Evolutionary conservation across 2,797 vertebrate species (phyloP).

Genomic region (Molossus alvarezi): DNA sequence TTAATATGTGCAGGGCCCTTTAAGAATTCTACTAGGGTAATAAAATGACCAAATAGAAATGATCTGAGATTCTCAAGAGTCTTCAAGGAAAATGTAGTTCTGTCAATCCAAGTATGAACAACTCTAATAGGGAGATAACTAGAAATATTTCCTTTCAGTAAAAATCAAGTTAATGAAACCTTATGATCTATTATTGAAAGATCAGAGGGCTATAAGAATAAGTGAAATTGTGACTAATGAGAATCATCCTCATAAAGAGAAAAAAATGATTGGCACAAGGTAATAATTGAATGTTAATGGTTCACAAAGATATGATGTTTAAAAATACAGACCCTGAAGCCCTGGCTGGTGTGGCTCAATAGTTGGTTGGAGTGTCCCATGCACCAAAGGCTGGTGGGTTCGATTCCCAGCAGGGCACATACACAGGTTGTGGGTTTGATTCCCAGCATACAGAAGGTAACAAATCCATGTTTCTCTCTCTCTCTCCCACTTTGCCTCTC

Average conservation of each 20-base stretch:
- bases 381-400: not conserved
- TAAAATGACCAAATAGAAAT: not conserved
- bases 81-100: conserved; percentile 20
- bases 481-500: not conserved
- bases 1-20: not conserved
- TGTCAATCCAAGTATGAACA: not conserved
- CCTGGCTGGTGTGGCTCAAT: not conserved
- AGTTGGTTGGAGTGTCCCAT: not conserved
- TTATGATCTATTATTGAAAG: conserved; percentile 8
- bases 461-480: too few species aligned
- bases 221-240: conserved; percentile 29
- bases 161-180: conserved; percentile 21
- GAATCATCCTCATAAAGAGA: conserved; percentile 20
- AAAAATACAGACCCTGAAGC: conserved; percentile 39
- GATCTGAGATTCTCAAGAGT: conserved; percentile 1
- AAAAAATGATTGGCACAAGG: not conserved
- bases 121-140: not conserved
- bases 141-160: conserved; percentile 51
- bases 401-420: not conserved
- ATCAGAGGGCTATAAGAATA: conserved; percentile 25
- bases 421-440: not conserved
- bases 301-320: not conserved
- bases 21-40: not conserved
- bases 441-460: too few species aligned
- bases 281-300: not conserved